Conservation (phyloP, 2,888 invertebrate species). For the Drosophila maculinotata region DNA sequence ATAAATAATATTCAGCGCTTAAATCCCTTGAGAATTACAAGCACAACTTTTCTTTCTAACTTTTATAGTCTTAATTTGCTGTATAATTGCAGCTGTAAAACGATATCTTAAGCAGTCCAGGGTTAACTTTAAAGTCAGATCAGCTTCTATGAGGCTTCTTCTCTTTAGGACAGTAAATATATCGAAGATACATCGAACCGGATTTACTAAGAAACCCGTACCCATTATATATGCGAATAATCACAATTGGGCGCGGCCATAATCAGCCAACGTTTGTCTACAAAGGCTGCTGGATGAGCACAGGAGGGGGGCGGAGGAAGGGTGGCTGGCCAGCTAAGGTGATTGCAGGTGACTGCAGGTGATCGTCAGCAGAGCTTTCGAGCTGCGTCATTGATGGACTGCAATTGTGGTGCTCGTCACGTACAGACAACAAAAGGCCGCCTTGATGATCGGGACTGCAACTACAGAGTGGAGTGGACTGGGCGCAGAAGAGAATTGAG, state of each 20-base stretch:
- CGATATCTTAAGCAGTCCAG: no score
- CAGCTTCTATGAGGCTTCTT: neutral
- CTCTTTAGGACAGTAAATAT: neutral
- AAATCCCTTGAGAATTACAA: no score
- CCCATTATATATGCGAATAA: conserved; percentile 54
- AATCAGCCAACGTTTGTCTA: conserved; percentile 53
- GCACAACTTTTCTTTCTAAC: no score
- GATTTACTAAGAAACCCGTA: conserved; percentile 26
- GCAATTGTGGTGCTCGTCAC: conserved; percentile 75
- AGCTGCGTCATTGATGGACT: conserved; percentile 63
- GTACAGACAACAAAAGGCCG: conserved; percentile 44
- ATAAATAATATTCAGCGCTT: no score
- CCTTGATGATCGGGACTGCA: conserved; percentile 5
- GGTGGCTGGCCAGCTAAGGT: neutral
- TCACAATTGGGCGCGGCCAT: conserved; percentile 56
- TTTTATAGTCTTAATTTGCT: no score
- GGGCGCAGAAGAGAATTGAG: no score
- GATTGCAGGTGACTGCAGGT: conserved; percentile 35
- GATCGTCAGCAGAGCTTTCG: conserved; percentile 42
- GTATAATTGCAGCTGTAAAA: no score
- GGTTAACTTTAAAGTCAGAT: neutral
- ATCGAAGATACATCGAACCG: conserved; percentile 16
- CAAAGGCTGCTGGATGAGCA: conserved; percentile 1
- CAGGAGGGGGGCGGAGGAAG: neutral
- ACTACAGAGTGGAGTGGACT: no score